These are phyloP conservation scores for Nemoura dubitans DNA, from an alignment of 2,888 invertebrate genomes.

Conservation along the genomic window DNA sequence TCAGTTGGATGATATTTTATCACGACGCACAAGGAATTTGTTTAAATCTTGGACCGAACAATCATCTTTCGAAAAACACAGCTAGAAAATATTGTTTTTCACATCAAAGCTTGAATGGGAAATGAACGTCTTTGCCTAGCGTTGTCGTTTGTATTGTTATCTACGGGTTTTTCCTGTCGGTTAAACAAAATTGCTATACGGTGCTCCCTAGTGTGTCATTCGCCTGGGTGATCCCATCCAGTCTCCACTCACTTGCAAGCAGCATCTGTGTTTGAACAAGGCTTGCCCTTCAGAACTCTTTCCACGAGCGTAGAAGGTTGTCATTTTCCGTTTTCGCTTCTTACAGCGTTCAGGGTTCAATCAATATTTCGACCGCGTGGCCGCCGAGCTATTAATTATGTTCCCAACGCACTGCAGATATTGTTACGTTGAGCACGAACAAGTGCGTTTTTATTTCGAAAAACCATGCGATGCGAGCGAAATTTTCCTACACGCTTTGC, in stretches of 20 bases:
- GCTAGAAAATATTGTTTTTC: background rate
- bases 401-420: constrained; percentile 7
- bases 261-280: background rate
- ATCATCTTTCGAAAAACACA: background rate
- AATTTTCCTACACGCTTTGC: background rate
- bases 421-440: background rate
- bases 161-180: background rate
- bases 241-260: background rate
- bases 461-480: background rate
- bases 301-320: background rate
- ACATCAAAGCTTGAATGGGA: background rate
- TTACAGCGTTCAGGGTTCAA: background rate
- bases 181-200: background rate
- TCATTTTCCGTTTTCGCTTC: background rate
- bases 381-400: background rate
- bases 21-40: background rate
- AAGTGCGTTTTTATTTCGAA: constrained; percentile 7
- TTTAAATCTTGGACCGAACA: background rate
- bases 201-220: background rate
- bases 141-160: background rate
- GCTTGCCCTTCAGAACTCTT: background rate
- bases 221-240: background rate
- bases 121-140: background rate
- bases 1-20: background rate
- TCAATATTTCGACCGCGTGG: constrained; percentile 1